phyloP scores from a whole-genome alignment of 37 sponge, comb jelly and placozoan genomes.

The Mnemiopsis leidyi region DNA sequence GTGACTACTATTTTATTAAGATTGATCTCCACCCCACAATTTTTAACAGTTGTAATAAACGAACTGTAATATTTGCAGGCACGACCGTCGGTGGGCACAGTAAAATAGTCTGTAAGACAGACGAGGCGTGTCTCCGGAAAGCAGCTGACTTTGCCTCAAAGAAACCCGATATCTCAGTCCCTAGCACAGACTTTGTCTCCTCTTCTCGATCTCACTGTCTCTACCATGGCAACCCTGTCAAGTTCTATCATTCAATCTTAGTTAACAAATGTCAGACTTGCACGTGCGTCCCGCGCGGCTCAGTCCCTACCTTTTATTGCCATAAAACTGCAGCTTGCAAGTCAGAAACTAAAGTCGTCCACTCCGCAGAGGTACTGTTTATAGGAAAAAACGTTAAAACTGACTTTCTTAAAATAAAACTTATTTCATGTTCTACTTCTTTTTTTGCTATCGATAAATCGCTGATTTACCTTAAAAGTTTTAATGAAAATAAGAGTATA shows the following conservation, averaged over 20 bases:
- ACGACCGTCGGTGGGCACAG: not conserved
- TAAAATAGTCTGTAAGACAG: not conserved
- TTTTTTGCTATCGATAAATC: too few relatives aligned
- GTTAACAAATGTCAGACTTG: conserved; percentile 8
- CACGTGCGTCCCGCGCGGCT: not conserved
- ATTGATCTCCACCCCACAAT: too few relatives aligned
- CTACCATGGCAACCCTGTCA: not conserved
- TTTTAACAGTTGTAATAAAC: too few relatives aligned
- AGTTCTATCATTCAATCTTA: not conserved
- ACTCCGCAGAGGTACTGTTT: not conserved
- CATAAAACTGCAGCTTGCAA: conserved; percentile 3
- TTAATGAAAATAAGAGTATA: too few relatives aligned
- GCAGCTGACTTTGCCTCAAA: not conserved
- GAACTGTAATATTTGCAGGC: not conserved
- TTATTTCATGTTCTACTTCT: too few relatives aligned
- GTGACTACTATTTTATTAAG: too few relatives aligned
- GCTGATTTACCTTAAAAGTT: too few relatives aligned
- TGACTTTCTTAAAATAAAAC: too few relatives aligned
- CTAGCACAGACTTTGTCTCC: not conserved
- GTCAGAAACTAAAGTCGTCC: not conserved
- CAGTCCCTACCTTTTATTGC: conserved; percentile 9
- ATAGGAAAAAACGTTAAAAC: too few relatives aligned
- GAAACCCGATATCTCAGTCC: not conserved
- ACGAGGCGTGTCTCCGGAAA: not conserved
- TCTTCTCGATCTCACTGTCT: not conserved